A percentile compares a stretch with the other conserved stretches of the same genome.
These are phyloP conservation scores for Drosophila parabipectinata DNA, from an alignment of 1,140 invertebrate genomes.

Conservation along the genomic window DNA sequence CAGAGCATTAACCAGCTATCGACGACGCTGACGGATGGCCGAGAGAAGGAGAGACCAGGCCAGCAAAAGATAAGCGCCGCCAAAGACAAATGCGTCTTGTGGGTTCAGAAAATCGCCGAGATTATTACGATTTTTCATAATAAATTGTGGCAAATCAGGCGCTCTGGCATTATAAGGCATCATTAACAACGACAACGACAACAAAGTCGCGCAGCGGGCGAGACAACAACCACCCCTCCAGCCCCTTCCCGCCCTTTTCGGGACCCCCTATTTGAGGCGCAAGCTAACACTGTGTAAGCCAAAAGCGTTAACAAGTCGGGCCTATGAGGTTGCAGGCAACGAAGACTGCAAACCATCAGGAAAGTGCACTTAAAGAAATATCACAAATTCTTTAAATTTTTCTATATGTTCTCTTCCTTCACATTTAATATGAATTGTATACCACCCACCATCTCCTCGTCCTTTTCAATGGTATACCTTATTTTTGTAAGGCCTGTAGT, in stretches of 20 bases:
- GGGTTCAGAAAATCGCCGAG: constrained; percentile 77
- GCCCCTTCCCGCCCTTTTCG: not conserved
- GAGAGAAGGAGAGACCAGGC: not conserved
- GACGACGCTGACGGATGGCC: constrained; percentile 5
- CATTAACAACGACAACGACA: constrained; percentile 78
- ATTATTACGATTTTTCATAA: constrained; percentile 82
- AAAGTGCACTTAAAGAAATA: constrained; percentile 15
- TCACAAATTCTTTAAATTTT: not conserved
- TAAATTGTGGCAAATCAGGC: constrained; percentile 83
- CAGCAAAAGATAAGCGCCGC: constrained; percentile 68
- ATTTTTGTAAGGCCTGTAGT: not conserved
- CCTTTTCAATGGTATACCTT: not conserved
- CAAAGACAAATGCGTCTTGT: constrained; percentile 82
- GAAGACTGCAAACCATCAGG: constrained; percentile 47
- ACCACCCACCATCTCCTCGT: not conserved
- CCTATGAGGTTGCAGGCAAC: constrained; percentile 52
- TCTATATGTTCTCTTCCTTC: not conserved
- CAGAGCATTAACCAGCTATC: constrained; percentile 9
- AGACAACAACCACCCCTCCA: constrained; percentile 17
- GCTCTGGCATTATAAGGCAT: constrained; percentile 82
- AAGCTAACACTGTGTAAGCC: constrained; percentile 75
- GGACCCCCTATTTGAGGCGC: constrained; percentile 49
- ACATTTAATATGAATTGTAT: not conserved
- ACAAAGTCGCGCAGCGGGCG: constrained; percentile 38
- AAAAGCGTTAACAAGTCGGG: constrained; percentile 77